phyloP scores from a whole-genome alignment of 2,113 vertebrate species.

The Geococcyx californianus region DNA sequence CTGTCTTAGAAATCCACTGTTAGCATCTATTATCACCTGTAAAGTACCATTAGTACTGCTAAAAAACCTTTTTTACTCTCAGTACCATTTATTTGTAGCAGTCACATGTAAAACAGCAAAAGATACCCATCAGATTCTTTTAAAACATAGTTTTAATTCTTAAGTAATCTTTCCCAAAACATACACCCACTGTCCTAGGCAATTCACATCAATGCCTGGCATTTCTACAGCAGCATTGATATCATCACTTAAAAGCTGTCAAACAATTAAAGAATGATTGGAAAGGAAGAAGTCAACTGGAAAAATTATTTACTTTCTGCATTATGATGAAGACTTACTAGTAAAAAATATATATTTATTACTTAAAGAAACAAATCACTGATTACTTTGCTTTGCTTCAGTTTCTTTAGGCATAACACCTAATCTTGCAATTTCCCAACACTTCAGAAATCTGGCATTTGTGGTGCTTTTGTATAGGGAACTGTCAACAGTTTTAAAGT shows the following conservation, averaged over 20 bases:
- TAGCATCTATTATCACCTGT: slow-evolving; percentile 49
- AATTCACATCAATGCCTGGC: slow-evolving; percentile 53
- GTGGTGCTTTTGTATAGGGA: slow-evolving; percentile 1
- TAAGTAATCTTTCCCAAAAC: slow-evolving; percentile 33
- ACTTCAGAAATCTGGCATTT: slow-evolving; percentile 10
- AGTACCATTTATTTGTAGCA: background rate
- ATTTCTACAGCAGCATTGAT: slow-evolving; percentile 48
- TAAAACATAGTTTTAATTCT: slow-evolving; percentile 33
- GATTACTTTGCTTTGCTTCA: slow-evolving; percentile 58
- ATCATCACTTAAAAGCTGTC: slow-evolving; percentile 55
- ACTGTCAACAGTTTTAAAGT: slow-evolving; percentile 8
- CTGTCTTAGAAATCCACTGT: slow-evolving; percentile 55
- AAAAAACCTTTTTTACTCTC: slow-evolving; percentile 43
- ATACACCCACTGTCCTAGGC: slow-evolving; percentile 6
- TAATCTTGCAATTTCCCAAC: slow-evolving; percentile 9
- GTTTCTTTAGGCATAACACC: slow-evolving; percentile 44
- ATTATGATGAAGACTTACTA: background rate
- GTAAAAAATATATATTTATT: slow-evolving; percentile 39
- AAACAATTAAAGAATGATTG: slow-evolving; percentile 48
- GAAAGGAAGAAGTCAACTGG: slow-evolving; percentile 55
- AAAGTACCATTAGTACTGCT: background rate
- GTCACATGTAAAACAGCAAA: slow-evolving; percentile 3
- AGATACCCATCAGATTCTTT: slow-evolving; percentile 23
- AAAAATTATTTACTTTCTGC: slow-evolving; percentile 40
- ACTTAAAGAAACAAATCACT: background rate